These are phyloP conservation scores for Meloidogyne chitwoodi DNA, from an alignment of 1,140 invertebrate species.

Conservation along the genomic window DNA sequence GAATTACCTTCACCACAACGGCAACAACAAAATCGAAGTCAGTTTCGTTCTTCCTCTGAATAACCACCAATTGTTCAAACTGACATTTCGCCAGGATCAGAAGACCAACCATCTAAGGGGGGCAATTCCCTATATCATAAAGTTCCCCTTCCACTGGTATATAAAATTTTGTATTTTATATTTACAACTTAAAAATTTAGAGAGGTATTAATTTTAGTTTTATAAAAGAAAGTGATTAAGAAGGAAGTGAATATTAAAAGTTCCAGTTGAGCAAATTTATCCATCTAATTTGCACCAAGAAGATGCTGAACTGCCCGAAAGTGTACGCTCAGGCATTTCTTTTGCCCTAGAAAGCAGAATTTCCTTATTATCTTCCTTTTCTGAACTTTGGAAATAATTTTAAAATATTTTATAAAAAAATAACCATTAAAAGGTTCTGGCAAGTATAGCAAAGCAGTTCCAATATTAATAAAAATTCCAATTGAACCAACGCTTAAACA, in stretches of 20 bases:
- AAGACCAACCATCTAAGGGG: constrained; percentile 6
- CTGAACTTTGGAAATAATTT: not conserved
- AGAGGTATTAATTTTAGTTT: no score
- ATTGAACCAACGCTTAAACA: constrained; percentile 22
- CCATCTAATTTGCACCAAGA: not conserved
- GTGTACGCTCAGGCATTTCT: not conserved
- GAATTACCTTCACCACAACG: not conserved
- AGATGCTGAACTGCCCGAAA: not conserved
- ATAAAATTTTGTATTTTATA: not conserved
- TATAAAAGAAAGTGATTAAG: no score
- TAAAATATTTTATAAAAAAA: not conserved
- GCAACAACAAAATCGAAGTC: not conserved
- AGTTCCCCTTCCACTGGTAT: not conserved
- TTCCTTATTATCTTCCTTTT: not conserved
- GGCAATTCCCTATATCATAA: not conserved
- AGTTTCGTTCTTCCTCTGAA: constrained; percentile 11
- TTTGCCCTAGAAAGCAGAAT: not conserved
- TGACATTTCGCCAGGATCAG: constrained; percentile 6
- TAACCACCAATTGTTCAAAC: not conserved
- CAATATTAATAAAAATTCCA: constrained; percentile 34
- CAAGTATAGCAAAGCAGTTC: constrained; percentile 19
- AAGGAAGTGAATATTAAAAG: no score
- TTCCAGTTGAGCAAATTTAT: no score
- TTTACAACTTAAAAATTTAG: not conserved
- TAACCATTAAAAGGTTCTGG: constrained; percentile 28